Evolutionary conservation across 2,888 invertebrate genomes (phyloP).

Genomic region (Leuctra nigra): DNA sequence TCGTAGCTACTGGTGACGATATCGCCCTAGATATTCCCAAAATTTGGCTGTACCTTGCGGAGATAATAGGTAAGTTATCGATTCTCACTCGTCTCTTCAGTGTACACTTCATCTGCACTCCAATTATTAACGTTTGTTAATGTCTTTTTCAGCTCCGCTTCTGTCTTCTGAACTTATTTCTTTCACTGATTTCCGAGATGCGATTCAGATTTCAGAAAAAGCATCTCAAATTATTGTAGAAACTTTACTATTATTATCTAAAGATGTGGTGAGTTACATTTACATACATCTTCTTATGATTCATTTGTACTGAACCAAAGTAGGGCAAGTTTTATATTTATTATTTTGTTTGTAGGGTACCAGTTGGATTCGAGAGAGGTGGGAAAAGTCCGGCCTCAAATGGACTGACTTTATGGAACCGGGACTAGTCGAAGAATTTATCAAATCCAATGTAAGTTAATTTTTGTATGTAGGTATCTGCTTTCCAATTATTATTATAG

Average conservation of each 20-base stretch:
- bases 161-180: constrained; percentile 45
- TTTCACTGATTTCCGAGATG: constrained; percentile 37
- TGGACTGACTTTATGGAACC: constrained; percentile 47
- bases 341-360: constrained; percentile 37
- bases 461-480: no score
- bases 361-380: constrained; percentile 47
- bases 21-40: constrained; percentile 78
- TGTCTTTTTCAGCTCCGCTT: constrained; percentile 43
- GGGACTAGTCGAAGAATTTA: constrained; percentile 44
- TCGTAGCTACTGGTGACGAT: constrained; percentile 62
- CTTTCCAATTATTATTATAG: no score
- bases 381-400: constrained; percentile 48
- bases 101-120: constrained; percentile 24
- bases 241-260: constrained; percentile 50
- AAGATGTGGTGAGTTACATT: constrained; percentile 50
- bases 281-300: background rate
- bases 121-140: background rate
- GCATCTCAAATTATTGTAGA: constrained; percentile 47
- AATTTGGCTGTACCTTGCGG: constrained; percentile 72
- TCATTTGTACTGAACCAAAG: constrained; percentile 2
- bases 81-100: background rate
- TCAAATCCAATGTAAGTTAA: constrained; percentile 42
- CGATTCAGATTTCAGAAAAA: constrained; percentile 30
- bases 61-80: constrained; percentile 51
- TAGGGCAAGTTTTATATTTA: background rate